Percentiles rank a stretch among this genome's conserved stretches.
Conservation (phyloP, 2,888 invertebrate genomes). For the Drosophila mimica region DNA sequence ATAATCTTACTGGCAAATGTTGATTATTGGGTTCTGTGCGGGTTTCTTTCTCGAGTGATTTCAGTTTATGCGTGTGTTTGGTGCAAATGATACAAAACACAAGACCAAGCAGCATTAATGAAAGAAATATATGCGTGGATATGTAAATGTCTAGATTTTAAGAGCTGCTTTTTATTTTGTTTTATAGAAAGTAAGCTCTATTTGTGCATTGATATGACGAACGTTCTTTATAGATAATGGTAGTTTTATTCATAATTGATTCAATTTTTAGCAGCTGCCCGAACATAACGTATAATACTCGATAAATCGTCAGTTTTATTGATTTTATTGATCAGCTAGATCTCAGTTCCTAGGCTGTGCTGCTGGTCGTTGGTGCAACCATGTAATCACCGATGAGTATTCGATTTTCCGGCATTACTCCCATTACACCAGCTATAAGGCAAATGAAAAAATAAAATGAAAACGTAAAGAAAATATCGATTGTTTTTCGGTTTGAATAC, state of each 20-base stretch:
- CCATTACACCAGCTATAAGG: conserved; percentile 86
- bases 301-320: conserved; percentile 35
- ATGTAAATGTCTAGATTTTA: conserved; percentile 14
- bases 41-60: conserved; percentile 15
- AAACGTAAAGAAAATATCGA: conserved; percentile 24
- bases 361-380: conserved; percentile 86
- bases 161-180: conserved; percentile 15
- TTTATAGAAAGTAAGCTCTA: conserved; percentile 12
- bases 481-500: conserved; percentile 3
- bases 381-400: conserved; percentile 88
- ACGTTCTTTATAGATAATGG: conserved; percentile 29
- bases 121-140: conserved; percentile 35
- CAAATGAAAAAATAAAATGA: conserved; percentile 41
- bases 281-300: conserved; percentile 56
- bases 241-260: conserved; percentile 16
- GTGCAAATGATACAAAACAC: conserved; percentile 58
- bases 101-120: conserved; percentile 60
- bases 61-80: conserved; percentile 26
- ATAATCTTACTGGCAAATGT: conserved; percentile 21
- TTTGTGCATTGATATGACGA: conserved; percentile 77
- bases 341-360: conserved; percentile 62
- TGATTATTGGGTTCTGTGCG: conserved; percentile 6
- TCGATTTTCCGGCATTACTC: conserved; percentile 88
- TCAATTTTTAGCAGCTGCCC: conserved; percentile 14
- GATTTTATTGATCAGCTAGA: conserved; percentile 2